phyloP scores from a whole-genome alignment of 2,797 vertebrate species.

The Taeniopygia guttata region DNA sequence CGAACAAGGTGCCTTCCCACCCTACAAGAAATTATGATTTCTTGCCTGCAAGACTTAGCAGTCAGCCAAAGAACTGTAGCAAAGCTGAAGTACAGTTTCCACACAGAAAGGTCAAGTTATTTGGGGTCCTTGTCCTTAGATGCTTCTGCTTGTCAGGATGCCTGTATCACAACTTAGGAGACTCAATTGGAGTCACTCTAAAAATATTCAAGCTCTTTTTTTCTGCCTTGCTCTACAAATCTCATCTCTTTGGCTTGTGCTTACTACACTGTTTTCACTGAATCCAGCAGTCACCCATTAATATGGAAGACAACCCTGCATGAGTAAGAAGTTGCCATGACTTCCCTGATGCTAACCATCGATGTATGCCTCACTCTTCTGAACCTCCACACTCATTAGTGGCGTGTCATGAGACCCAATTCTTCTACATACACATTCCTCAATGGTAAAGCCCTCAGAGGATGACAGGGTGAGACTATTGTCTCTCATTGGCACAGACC shows the following conservation, averaged over 20 bases:
- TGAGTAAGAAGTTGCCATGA: background rate
- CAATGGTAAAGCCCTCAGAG: background rate
- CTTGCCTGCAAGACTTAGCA: background rate
- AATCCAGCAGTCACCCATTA: background rate
- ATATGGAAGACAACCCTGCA: background rate
- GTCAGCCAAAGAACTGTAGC: background rate
- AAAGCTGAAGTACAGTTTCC: background rate
- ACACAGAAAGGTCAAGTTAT: background rate
- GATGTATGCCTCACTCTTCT: background rate
- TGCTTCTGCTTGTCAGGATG: background rate
- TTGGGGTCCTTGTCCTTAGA: background rate
- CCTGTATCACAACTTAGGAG: background rate
- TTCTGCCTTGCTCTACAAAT: background rate
- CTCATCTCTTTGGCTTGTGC: background rate
- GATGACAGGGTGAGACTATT: fast-evolving
- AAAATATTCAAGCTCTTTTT: background rate
- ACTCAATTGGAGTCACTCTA: background rate
- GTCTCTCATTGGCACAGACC: background rate
- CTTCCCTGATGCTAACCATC: background rate
- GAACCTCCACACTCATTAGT: background rate
- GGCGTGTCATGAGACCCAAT: background rate
- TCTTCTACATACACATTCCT: background rate
- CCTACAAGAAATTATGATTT: background rate
- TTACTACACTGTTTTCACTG: background rate
- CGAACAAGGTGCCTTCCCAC: background rate